Base-by-base conservation (phyloP, 1,140 invertebrate species). In the Nomia melanderi region DNA sequence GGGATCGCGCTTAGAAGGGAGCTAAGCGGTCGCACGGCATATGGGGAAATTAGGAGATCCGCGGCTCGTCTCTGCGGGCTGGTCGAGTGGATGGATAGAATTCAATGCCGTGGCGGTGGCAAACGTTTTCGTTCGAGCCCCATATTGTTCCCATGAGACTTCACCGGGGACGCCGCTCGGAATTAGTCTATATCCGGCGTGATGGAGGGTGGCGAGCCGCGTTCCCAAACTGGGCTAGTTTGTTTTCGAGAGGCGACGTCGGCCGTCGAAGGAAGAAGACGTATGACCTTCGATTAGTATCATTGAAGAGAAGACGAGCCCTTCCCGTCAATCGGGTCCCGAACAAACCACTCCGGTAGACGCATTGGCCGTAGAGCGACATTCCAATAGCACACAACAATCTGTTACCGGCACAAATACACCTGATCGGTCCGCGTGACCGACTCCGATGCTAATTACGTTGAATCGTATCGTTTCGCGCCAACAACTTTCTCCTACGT, bases 181-280 rank as follows among this genome's bases (percentile, higher is more conserved):
- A 90, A 91, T 90, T 90, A 89, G 86, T 91, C 89, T 90, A 88
- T 88, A 90, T 89, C 88, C 80, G 82, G 82, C 64, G 84, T 69
- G 59, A 62, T 14, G 6, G 65, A 62, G 64, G 74, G 33, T 74
- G 50, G 11, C 25, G 20, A 29, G 1, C n/a, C n/a, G 23, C 50
- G 20, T 31, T 27, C 41, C 56, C 50, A 73, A 82, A 66, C 77
- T 62, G 56, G n/a, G 62, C 12, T 20, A 64, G 65, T 82, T 76
- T 71, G 62, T 82, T 77, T 74, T 63, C 63, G 57, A 60, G 64
- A 60, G 63, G 53, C 69, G 74, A 81, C 82, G 73, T 33, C 54
- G 33, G 31, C 33, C 36, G 71, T 62, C 63, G 63, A 81, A 44
- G 54, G 57, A 59, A 12, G 47, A 78, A 77, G 78, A 84, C 54